Base-by-base conservation (phyloP, 2,113 vertebrate species). In the Athene cunicularia region DNA sequence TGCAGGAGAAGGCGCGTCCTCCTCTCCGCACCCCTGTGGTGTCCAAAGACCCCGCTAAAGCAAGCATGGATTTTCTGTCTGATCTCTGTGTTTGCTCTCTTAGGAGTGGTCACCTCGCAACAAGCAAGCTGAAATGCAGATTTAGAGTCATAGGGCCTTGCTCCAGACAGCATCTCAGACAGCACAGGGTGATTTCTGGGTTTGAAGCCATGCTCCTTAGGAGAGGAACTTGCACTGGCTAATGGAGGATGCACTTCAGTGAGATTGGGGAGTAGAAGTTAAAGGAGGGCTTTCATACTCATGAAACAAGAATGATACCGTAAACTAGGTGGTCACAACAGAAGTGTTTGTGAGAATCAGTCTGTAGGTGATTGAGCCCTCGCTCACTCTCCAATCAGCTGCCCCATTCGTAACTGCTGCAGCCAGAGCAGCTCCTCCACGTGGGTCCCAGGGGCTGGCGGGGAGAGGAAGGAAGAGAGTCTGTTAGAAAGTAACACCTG, bases 1-100 rank as follows among this genome's bases (percentile, higher is more conserved):
- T 32, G 71, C 92, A 97, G 96, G 95, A 98, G 95, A 86, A 70
- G 14, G 4, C 12, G 20, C 21, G 23, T 53, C 16, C 85, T 88
- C 90, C 88, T 97, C 85, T 97, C 97, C 37, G 53, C 96, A 97
- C 94, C 91, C 97, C 82, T 79, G 70, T 95, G 91, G 58, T 43
- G 30, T 92, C 92, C 90, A 90, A 92, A 97, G 93, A 84, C 58
- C 35, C 68, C 18, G 12, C 86, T 96, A 93, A 97, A 98, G 77
- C 83, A 94, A 97, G 74, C 39, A 20, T 20, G 20, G 21, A 27
- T 93, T 95, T 53, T 92, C 92, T 96, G 88, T 87, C 75, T 80
- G 64, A 97, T 92, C 95, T 97, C 72, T 60, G 15, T 92, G 93
- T 97, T 97, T 98, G 92, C 85, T 79, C 89, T 92, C 95, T 84